Evolutionary conservation across 2,113 vertebrate species (phyloP).

Genomic region (Crotalus tigris): DNA sequence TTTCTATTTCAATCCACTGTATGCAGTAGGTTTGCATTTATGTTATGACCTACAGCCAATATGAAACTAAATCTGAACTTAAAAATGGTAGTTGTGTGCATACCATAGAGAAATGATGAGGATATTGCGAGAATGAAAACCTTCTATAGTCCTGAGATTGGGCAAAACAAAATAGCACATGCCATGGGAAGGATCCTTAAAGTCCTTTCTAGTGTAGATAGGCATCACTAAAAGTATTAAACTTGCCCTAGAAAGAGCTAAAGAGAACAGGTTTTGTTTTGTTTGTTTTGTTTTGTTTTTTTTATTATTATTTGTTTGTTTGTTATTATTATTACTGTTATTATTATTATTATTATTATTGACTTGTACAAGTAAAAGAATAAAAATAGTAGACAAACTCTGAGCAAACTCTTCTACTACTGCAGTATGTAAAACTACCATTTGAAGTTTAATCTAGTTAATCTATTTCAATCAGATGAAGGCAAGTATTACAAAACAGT

Average conservation of each 20-base stretch:
- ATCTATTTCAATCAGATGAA: background rate
- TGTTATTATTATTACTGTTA: no score
- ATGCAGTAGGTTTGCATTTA: background rate
- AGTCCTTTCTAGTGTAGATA: background rate
- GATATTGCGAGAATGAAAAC: background rate
- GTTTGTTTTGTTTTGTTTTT: background rate
- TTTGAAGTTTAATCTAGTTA: background rate
- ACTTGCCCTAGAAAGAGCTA: background rate
- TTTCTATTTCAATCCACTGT: background rate
- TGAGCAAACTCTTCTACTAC: background rate
- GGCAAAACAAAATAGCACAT: background rate
- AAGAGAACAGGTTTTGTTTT: background rate
- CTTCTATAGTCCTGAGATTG: background rate
- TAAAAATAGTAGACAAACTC: background rate
- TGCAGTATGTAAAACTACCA: background rate
- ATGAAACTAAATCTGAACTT: background rate
- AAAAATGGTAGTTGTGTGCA: background rate
- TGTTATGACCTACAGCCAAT: background rate
- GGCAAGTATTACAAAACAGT: background rate
- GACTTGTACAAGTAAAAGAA: background rate
- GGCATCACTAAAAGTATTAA: background rate
- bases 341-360: no score
- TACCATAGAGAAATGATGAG: background rate
- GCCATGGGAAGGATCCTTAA: background rate
- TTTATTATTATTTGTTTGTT: no score